Evolutionary conservation across 2,888 invertebrate species (phyloP).

Genomic region (Parapristionchus giblindavisi): DNA sequence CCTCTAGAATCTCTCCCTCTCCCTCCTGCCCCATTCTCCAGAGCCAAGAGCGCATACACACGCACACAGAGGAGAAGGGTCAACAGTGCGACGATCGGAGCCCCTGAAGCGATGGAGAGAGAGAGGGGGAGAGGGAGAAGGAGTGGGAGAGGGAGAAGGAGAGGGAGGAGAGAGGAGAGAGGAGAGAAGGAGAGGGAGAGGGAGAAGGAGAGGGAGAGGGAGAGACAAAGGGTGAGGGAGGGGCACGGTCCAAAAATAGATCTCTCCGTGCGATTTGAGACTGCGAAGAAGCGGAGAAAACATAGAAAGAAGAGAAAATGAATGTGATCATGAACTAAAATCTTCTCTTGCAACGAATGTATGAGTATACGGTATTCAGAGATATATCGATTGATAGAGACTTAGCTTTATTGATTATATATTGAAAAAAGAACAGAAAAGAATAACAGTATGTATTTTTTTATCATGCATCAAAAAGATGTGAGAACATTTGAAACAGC

Average conservation of each 20-base stretch:
- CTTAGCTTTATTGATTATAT: too few species aligned
- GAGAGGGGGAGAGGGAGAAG: background rate
- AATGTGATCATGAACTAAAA: background rate
- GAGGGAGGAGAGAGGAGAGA: background rate
- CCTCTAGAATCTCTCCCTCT: too few species aligned
- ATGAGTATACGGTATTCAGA: background rate
- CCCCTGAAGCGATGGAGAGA: background rate
- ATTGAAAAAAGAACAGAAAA: too few species aligned
- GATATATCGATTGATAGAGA: background rate
- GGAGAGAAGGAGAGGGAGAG: background rate
- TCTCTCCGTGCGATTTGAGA: background rate
- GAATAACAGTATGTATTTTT: too few species aligned
- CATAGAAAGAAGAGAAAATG: background rate
- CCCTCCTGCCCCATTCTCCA: too few species aligned
- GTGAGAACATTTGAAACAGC: too few species aligned
- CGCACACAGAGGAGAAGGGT: too few species aligned
- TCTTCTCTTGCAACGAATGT: background rate
- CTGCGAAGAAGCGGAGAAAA: background rate
- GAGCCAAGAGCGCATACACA: too few species aligned
- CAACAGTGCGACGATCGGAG: too few species aligned
- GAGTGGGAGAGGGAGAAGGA: background rate
- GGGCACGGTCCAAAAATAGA: background rate
- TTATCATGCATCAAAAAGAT: too few species aligned
- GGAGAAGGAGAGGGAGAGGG: background rate
- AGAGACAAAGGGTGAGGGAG: background rate